phyloP scores from a whole-genome alignment of 2,797 vertebrate genomes.

The Danio albolineatus region DNA sequence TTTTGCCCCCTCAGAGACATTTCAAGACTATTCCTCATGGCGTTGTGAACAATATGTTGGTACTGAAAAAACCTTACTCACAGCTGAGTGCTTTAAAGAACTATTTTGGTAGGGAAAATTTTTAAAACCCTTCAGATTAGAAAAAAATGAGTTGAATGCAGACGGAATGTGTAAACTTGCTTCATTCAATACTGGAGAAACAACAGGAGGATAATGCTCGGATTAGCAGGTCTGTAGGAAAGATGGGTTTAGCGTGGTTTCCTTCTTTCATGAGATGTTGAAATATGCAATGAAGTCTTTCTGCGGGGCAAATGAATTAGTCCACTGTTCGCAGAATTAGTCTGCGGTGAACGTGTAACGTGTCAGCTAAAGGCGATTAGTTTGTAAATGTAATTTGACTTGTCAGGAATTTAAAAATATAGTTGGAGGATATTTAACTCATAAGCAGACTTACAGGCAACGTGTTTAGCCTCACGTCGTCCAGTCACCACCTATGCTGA shows the following conservation, averaged over 20 bases:
- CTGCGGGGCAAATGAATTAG: constrained; percentile 74
- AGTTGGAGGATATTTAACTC: constrained; percentile 64
- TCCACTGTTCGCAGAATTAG: constrained; percentile 67
- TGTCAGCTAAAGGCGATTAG: constrained; percentile 73
- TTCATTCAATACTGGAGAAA: constrained; percentile 73
- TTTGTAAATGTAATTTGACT: constrained; percentile 72
- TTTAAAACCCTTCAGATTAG: constrained; percentile 68
- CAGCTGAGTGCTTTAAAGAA: constrained; percentile 51
- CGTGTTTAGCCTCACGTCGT: constrained; percentile 9
- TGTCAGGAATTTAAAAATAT: constrained; percentile 70
- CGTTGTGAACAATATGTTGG: constrained; percentile 44
- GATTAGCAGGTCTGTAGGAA: constrained; percentile 74
- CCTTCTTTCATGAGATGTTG: constrained; percentile 57
- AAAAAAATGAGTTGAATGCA: constrained; percentile 70
- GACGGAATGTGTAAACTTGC: constrained; percentile 71
- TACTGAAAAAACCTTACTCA: constrained; percentile 52
- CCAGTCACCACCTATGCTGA: constrained; percentile 7
- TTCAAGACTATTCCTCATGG: constrained; percentile 58
- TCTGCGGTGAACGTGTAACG: constrained; percentile 67
- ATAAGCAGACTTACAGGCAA: constrained; percentile 10
- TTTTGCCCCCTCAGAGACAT: constrained; percentile 56
- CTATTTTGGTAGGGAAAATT: constrained; percentile 26
- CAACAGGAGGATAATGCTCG: constrained; percentile 76
- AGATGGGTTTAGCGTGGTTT: constrained; percentile 68
- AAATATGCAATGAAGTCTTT: constrained; percentile 76